A percentile compares a stretch with the other conserved stretches of the same genome.
phyloP scores from a whole-genome alignment of 2,888 invertebrate species.

The Helleia helle region DNA sequence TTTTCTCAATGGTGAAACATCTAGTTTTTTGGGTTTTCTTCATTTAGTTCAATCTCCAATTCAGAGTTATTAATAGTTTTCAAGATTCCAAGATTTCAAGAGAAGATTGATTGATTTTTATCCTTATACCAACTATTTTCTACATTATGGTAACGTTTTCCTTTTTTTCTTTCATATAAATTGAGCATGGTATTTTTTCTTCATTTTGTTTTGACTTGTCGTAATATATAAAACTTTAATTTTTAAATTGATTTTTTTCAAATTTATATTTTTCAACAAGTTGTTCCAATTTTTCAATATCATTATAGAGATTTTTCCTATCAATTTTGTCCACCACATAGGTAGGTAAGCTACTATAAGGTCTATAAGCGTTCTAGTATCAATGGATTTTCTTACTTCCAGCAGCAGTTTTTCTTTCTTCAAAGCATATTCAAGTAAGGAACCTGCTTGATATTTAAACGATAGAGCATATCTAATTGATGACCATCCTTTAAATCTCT shows the following conservation, averaged over 20 bases:
- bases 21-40: too few species aligned
- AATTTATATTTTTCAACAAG: slow-evolving; percentile 8
- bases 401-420: slow-evolving; percentile 21
- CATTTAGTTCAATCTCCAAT: too few species aligned
- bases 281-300: slow-evolving; percentile 13
- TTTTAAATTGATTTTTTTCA: background rate
- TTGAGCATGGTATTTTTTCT: background rate
- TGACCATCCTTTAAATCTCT: slow-evolving; percentile 21
- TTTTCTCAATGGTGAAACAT: too few species aligned
- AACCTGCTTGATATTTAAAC: slow-evolving; percentile 20
- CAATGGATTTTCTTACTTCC: slow-evolving; percentile 16
- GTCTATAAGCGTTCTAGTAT: slow-evolving; percentile 16
- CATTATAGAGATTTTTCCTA: slow-evolving; percentile 14
- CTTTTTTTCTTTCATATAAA: too few species aligned
- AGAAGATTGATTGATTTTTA: too few species aligned
- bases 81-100: too few species aligned
- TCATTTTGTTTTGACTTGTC: background rate
- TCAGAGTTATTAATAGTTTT: too few species aligned
- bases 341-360: slow-evolving; percentile 18
- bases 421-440: slow-evolving; percentile 20
- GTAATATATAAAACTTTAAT: too few species aligned
- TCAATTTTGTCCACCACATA: slow-evolving; percentile 15
- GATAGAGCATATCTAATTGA: slow-evolving; percentile 20
- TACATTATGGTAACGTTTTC: too few species aligned
- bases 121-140: too few species aligned